Percentiles rank a stretch among this genome's conserved stretches.
phyloP scores from a whole-genome alignment of 2,888 invertebrate genomes.

The Diplolepis rosae region DNA sequence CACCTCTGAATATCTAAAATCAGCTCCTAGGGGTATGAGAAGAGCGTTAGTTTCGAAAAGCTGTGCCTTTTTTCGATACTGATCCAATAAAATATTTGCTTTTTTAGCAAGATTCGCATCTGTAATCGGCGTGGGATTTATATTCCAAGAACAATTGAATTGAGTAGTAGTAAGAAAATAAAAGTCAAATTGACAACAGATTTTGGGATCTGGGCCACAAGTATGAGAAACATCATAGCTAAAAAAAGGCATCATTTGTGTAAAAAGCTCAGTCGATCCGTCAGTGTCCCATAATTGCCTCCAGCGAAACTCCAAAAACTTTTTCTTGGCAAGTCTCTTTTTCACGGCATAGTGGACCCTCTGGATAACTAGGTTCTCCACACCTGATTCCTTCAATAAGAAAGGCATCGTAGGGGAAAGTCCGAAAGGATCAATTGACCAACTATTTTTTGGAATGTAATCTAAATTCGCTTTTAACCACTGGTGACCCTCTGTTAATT shows the following conservation, averaged over 20 bases:
- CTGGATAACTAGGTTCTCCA: conserved; percentile 90
- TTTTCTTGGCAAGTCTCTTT: conserved; percentile 88
- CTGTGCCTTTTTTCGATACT: conserved; percentile 95
- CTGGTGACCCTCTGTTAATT: conserved; percentile 95
- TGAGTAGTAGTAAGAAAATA: too few relatives aligned
- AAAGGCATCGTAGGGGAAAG: conserved; percentile 90
- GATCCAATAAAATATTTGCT: conserved; percentile 88
- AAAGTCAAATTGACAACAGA: conserved; percentile 99
- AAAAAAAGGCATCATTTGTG: conserved; percentile 99
- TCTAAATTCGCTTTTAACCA: conserved; percentile 91
- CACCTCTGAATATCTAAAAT: conserved; percentile 90
- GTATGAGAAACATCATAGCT: conserved; percentile 99
- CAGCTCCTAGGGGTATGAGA: conserved; percentile 92
- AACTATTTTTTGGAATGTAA: conserved; percentile 84
- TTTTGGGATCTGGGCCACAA: conserved; percentile 96
- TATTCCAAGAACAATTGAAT: conserved; percentile 95
- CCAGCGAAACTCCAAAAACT: conserved; percentile 95
- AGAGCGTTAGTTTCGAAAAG: conserved; percentile 89
- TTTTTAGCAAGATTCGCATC: conserved; percentile 89
- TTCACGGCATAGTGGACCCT: conserved; percentile 96
- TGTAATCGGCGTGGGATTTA: conserved; percentile 87
- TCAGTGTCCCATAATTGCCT: conserved; percentile 93
- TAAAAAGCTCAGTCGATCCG: conserved; percentile 90
- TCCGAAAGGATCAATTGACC: conserved; percentile 97
- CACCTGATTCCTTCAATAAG: conserved; percentile 85